Percentiles rank a stretch among this genome's conserved stretches.
Evolutionary conservation across 2,113 vertebrate species (phyloP).

Genomic region (Anguilla japonica): DNA sequence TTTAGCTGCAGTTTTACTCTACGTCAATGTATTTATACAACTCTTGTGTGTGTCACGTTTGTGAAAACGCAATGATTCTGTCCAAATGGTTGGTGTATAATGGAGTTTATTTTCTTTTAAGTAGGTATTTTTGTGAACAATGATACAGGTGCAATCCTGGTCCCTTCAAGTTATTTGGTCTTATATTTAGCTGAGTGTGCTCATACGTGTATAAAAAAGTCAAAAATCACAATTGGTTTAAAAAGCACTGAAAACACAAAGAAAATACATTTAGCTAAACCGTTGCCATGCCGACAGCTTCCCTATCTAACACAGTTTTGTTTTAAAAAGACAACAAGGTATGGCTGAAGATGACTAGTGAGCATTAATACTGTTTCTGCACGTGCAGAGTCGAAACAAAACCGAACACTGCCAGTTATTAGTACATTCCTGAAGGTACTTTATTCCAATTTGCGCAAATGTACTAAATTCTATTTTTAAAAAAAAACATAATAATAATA

Average conservation of each 20-base stretch:
- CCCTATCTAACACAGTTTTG: background rate
- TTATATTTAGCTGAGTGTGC: slow-evolving; percentile 16
- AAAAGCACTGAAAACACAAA: background rate
- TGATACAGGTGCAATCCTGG: slow-evolving; percentile 10
- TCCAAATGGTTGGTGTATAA: slow-evolving; percentile 16
- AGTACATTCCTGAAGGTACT: background rate
- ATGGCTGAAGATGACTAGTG: slow-evolving; percentile 10
- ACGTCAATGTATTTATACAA: background rate
- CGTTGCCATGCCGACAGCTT: background rate
- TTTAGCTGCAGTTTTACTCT: background rate
- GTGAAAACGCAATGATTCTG: slow-evolving; percentile 24
- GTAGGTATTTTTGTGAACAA: slow-evolving; percentile 13
- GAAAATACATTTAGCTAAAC: slow-evolving; percentile 5
- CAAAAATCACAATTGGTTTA: background rate
- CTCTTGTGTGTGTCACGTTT: background rate
- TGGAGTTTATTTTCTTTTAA: slow-evolving; percentile 25
- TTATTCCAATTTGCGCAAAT: background rate
- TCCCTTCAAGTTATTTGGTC: slow-evolving; percentile 11
- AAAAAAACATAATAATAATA: background rate
- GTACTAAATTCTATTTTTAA: background rate
- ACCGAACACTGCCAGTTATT: background rate
- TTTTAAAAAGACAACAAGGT: slow-evolving; percentile 10
- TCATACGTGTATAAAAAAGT: background rate
- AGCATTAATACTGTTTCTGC: slow-evolving; percentile 8
- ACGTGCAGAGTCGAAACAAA: slow-evolving; percentile 18